Evolutionary conservation across 2,888 invertebrate species (phyloP), one percentile per base, ranked within the genome.

Genomic region (Drosophila differens): DNA sequence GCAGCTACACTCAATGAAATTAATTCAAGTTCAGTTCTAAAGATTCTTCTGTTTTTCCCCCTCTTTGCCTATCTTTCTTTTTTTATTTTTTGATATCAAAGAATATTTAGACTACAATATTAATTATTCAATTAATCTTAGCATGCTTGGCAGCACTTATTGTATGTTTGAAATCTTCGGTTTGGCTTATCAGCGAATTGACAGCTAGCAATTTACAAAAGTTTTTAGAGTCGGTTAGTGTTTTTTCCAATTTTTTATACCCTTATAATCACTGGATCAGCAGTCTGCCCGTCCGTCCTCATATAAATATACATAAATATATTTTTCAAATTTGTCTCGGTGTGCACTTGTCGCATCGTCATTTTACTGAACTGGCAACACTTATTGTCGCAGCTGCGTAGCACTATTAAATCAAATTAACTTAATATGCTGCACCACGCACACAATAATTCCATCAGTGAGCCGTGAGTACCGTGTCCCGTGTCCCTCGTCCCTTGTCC

Each of bases 391-490:
- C 32, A 19, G 19, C 41, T 49, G 44, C 47, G 44, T 53, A 51
- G 49, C 61, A 64, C 58, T 79, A 83, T 85, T 88, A 82, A 85
- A 88, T 85, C 72, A 88, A 85, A 85, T 88, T 71, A 83, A 85
- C 57, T 77, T 85, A 76, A 85, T 80, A 88, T 88, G 76, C 80
- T 75, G 82, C 79, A 74, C 65, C 72, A 55, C 73, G 70, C 74
- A 81, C 79, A 85, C 85, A 88, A 88, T 87, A 81, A 76, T 77
- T 82, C 79, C 88, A 87, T 87, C 85, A 79, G 74, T 67, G 77
- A 60, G 52, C 52, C 35, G 9, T 32, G 41, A 32, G 47, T 41
- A 22, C 49, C 14, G 19, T 35, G 47, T 30, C n/a, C 19, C 44
- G 35, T 5, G 12, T 19, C 4, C 41, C 10, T 0, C 4, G 3